These are phyloP conservation scores for Maniola hyperantus DNA, from an alignment of 2,888 invertebrate species.

Conservation along the genomic window DNA sequence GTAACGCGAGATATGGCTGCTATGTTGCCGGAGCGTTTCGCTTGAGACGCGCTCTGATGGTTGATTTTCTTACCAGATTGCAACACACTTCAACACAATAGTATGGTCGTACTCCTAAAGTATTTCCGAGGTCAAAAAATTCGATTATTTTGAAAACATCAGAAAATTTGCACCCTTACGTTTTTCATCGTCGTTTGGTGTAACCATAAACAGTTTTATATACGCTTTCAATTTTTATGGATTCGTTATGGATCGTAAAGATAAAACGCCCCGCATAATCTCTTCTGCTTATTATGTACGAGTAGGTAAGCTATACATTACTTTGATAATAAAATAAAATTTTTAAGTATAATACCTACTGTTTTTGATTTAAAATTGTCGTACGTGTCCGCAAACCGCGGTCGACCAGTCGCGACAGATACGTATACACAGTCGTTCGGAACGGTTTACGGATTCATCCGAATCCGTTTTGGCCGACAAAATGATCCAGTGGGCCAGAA, in stretches of 20 bases:
- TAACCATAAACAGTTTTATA: slow-evolving; percentile 27
- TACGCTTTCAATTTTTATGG: slow-evolving; percentile 31
- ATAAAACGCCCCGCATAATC: slow-evolving; percentile 20
- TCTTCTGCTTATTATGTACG: slow-evolving; percentile 3
- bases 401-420: no score
- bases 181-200: slow-evolving; percentile 14
- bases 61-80: no score
- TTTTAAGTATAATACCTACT: background rate
- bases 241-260: slow-evolving; percentile 33
- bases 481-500: no score
- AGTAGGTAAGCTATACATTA: slow-evolving; percentile 8
- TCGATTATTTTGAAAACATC: slow-evolving; percentile 22
- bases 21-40: no score
- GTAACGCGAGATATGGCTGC: no score
- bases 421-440: no score
- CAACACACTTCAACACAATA: no score
- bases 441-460: no score
- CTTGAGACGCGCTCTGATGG: no score
- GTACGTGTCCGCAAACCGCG: no score
- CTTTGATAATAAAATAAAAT: background rate
- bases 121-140: background rate
- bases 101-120: no score
- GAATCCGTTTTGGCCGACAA: no score
- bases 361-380: background rate
- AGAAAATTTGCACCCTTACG: slow-evolving; percentile 11